Evolutionary conservation across 2,113 vertebrate species (phyloP), one percentile per base, ranked within the genome.

Genomic region (Calyptommatus sinebrachiatus): DNA sequence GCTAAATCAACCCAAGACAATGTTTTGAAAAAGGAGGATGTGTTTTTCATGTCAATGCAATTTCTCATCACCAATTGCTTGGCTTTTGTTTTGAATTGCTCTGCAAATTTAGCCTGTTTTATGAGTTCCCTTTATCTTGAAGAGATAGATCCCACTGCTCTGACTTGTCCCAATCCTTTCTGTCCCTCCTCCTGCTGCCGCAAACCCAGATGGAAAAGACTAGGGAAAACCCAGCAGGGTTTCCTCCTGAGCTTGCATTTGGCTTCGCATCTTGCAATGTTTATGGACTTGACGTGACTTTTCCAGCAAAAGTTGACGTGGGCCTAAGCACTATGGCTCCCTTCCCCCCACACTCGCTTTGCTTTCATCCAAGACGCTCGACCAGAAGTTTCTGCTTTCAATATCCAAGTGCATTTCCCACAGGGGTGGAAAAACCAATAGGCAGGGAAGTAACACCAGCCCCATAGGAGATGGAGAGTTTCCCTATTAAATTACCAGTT

Each of bases 271-370:
- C 79, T 81, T 90, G 83, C 86, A 83, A 35, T 87, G 88, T 92
- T 92, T 91, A 92, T 76, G 71, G 81, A 83, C 89, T 88, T 88
- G 86, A 90, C 77, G 80, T 94, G 90, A 91, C 88, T 93, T 89
- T 91, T 90, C 79, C 83, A 90, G 76, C 66, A 89, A 89, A 85
- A 77, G 31, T 79, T 84, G 89, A 71, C 21, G 0, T 71, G 78
- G 83, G 84, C 83, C 91, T 88, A 87, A 85, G 61, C 88, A 71
- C 87, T 91, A 87, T 89, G 89, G 93, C 91, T 76, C 82, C 68
- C 86, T 90, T 83, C 86, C 86, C 91, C 79, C 79, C 60, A 74
- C 26, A 69, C 68, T 29, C 50, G 86, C 89, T 85, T 82, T 83
- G 67, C 74, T 88, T 93, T 92, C 92, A 91, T 89, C 86, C 60